Evolutionary conservation across 2,888 invertebrate species (phyloP).

Genomic region (Flabesymbios commensalis): DNA sequence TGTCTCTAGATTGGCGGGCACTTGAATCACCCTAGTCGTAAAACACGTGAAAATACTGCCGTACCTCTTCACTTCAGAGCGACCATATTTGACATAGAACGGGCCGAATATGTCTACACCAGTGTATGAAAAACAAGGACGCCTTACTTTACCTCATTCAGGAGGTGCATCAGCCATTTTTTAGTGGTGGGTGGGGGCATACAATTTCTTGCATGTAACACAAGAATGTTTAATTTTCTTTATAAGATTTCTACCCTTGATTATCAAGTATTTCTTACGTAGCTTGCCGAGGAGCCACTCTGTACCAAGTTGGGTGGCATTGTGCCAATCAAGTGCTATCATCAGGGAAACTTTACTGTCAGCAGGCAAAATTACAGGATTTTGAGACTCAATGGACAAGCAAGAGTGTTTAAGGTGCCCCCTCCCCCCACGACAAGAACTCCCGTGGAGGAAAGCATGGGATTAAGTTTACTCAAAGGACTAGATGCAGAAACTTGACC

Average conservation of each 20-base stretch:
- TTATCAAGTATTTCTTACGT: not conserved
- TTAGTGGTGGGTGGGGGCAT: too few species aligned
- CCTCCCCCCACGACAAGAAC: too few species aligned
- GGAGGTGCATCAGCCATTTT: too few species aligned
- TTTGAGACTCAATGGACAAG: not conserved
- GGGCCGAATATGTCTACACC: constrained; percentile 36
- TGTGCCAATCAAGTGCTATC: constrained; percentile 5
- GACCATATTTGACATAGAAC: constrained; percentile 24
- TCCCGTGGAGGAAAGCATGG: too few species aligned
- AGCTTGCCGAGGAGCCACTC: constrained; percentile 7
- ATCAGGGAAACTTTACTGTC: constrained; percentile 21
- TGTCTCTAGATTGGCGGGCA: constrained; percentile 17
- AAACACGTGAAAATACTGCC: constrained; percentile 33
- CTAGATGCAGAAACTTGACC: too few species aligned
- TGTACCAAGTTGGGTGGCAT: constrained; percentile 11
- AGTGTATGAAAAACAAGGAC: constrained; percentile 2
- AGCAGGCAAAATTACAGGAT: constrained; percentile 5
- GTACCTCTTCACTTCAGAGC: constrained; percentile 29
- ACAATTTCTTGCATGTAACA: too few species aligned
- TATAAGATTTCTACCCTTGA: too few species aligned
- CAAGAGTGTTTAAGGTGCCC: not conserved
- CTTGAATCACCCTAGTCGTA: constrained; percentile 24
- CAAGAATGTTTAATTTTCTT: too few species aligned
- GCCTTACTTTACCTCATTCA: too few species aligned
- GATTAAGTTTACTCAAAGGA: too few species aligned